phyloP scores from a whole-genome alignment of 2,113 vertebrate species.

The Ciconia maguari region DNA sequence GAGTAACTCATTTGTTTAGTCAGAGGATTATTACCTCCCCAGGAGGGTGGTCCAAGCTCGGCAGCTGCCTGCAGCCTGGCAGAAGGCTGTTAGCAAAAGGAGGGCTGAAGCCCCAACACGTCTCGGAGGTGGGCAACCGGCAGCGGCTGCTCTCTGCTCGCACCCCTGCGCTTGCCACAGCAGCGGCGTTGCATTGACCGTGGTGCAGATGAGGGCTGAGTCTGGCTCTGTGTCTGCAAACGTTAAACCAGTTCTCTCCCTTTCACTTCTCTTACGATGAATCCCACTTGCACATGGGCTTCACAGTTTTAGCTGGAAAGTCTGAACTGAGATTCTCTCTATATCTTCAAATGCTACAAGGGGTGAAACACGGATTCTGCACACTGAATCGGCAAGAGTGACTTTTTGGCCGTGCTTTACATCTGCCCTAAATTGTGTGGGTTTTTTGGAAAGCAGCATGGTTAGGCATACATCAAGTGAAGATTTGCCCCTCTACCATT shows the following conservation, averaged over 20 bases:
- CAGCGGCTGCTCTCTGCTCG: neutral
- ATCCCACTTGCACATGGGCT: neutral
- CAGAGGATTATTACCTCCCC: neutral
- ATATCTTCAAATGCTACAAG: neutral
- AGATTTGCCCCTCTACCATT: neutral
- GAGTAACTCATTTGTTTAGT: neutral
- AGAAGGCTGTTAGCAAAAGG: neutral
- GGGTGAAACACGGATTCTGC: neutral
- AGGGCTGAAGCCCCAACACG: neutral
- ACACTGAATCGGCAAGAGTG: neutral
- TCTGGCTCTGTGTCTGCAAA: neutral
- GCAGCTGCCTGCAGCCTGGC: neutral
- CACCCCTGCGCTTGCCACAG: neutral
- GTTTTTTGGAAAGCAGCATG: neutral
- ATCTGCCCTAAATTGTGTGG: neutral
- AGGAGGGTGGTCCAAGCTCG: neutral
- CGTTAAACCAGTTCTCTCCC: neutral
- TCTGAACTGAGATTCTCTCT: neutral
- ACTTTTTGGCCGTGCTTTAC: neutral
- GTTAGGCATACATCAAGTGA: neutral
- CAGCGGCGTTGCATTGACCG: accelerated
- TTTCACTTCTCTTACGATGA: neutral
- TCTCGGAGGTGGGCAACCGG: neutral
- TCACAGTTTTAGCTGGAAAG: neutral
- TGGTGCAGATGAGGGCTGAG: neutral